phyloP scores from a whole-genome alignment of 2,888 invertebrate species.

The Papilio elwesi region DNA sequence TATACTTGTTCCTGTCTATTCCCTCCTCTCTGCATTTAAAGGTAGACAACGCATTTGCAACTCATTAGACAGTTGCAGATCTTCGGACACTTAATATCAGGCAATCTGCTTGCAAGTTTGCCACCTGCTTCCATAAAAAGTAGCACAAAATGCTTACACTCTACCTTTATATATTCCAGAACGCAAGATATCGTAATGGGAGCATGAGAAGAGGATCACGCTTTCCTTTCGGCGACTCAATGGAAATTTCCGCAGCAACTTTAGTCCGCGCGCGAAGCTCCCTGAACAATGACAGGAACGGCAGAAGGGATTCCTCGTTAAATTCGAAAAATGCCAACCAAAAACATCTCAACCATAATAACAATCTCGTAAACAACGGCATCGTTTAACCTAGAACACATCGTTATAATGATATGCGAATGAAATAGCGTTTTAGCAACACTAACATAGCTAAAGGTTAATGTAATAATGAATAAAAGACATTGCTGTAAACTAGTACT shows the following conservation, averaged over 20 bases:
- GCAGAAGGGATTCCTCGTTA: slow-evolving; percentile 63
- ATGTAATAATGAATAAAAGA: not conserved
- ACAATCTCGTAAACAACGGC: slow-evolving; percentile 68
- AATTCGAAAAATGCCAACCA: slow-evolving; percentile 64
- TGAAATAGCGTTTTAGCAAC: slow-evolving; percentile 25
- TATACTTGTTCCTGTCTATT: too few relatives aligned
- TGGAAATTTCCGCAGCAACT: slow-evolving; percentile 79
- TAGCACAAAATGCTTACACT: too few relatives aligned
- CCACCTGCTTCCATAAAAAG: too few relatives aligned
- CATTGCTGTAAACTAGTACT: slow-evolving; percentile 32
- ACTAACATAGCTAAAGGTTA: not conserved
- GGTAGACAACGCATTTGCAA: too few relatives aligned
- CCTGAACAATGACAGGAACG: slow-evolving; percentile 60
- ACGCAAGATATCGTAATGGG: slow-evolving; percentile 64
- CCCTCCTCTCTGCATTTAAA: too few relatives aligned
- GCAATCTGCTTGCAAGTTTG: too few relatives aligned
- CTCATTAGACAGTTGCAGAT: too few relatives aligned
- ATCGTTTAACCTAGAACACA: slow-evolving; percentile 55
- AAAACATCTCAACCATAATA: slow-evolving; percentile 71
- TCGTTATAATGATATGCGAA: slow-evolving; percentile 26
- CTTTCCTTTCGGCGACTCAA: slow-evolving; percentile 76
- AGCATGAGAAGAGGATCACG: slow-evolving; percentile 70
- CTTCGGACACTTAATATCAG: too few relatives aligned
- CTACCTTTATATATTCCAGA: slow-evolving; percentile 55
- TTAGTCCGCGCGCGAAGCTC: slow-evolving; percentile 71